Evolutionary conservation across 2,888 invertebrate genomes (phyloP), one percentile per base, ranked within the genome.

Genomic region (Cephus nigrinus): DNA sequence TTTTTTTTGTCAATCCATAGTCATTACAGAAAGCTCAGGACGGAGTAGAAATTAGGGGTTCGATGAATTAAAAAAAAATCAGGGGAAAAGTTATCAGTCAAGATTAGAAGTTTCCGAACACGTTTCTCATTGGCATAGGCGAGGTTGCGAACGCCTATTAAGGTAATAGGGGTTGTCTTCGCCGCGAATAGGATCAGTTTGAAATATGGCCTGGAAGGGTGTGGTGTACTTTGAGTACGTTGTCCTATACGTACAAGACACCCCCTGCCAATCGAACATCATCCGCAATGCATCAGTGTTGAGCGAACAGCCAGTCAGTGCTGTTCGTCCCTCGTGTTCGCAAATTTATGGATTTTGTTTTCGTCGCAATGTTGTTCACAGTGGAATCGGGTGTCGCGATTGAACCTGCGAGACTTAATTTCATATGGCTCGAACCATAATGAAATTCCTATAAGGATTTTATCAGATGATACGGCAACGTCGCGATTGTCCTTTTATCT

Each of bases 261-360:
- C 55, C 55, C 71, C 76, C 76, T 75, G 76, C 73, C 74, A 77
- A 80, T 80, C 84, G 84, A 83, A 82, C 76, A 80, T 84, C 80
- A 83, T 73, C 84, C 80, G 85, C 86, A 86, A 83, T 84, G 87
- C 88, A 86, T 87, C 88, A 88, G 88, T 88, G 86, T 82, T 80
- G 83, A 84, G 79, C 85, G 82, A 82, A 80, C 86, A 81, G 82
- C 84, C 86, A 84, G 78, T 75, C 80, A 80, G 84, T 80, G 80
- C 83, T 85, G 85, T 83, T 82, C 79, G 82, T 81, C 79, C 82
- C 82, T 82, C 79, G 69, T 69, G 55, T 75, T 36, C 30, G 12
- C 32, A 69, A 15, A 32, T 76, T 36, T 11, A 36, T 12, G 40
- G 1, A 0, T 33, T 32, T 74, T 74, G 15, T 32, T 34, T n/a